Conservation (phyloP, 2,888 invertebrate species). For the Tenodera sinensis region DNA sequence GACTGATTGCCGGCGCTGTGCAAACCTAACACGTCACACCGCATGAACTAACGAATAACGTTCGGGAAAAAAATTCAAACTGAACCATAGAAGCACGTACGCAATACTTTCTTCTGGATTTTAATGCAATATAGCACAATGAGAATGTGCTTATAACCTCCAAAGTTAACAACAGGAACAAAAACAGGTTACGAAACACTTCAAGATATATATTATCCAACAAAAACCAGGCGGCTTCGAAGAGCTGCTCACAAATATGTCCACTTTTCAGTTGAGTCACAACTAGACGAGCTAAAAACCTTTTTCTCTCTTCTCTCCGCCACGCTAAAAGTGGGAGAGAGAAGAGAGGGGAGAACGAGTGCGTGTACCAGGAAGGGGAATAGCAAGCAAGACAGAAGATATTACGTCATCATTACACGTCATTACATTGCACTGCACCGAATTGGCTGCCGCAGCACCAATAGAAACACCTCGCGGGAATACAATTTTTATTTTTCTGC, state of each 20-base stretch:
- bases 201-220: neutral
- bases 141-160: constrained; percentile 3
- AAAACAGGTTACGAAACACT: neutral
- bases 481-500: neutral
- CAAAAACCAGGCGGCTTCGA: neutral
- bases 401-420: constrained; percentile 20
- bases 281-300: constrained; percentile 12
- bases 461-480: constrained; percentile 7
- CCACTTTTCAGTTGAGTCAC: constrained; percentile 16
- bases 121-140: neutral
- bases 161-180: neutral
- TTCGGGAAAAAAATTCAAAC: constrained; percentile 12
- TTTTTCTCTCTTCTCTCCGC: constrained; percentile 16
- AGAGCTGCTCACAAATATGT: constrained; percentile 10
- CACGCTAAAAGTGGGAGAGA: constrained; percentile 19
- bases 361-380: neutral
- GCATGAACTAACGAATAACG: neutral
- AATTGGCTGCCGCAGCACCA: neutral
- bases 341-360: neutral
- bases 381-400: neutral
- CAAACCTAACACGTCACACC: neutral
- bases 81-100: neutral
- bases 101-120: neutral
- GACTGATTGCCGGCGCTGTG: neutral
- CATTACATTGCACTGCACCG: neutral